phyloP scores from a whole-genome alignment of 2,797 vertebrate genomes.

The Lepilemur septentrionalis region DNA sequence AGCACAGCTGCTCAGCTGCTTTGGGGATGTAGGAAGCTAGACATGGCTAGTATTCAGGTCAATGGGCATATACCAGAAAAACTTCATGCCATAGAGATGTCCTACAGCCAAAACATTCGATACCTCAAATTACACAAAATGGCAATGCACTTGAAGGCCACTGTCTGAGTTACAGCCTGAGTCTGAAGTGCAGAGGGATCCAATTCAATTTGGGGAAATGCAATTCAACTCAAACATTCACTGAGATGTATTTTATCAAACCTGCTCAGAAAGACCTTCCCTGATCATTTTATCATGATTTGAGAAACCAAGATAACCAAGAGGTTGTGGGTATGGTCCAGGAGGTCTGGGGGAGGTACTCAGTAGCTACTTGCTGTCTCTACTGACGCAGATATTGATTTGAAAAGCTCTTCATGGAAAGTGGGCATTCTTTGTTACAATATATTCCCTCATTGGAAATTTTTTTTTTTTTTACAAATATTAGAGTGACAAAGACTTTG shows the following conservation, averaged over 20 bases:
- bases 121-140: background rate
- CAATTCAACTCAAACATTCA: background rate
- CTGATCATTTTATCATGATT: background rate
- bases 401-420: background rate
- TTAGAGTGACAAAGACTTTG: background rate
- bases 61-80: background rate
- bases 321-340: background rate
- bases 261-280: background rate
- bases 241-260: background rate
- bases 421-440: background rate
- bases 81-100: background rate
- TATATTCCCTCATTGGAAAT: background rate
- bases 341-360: background rate
- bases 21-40: background rate
- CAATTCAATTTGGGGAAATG: background rate
- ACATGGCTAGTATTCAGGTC: background rate
- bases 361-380: background rate
- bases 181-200: background rate
- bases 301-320: background rate
- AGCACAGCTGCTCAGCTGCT: background rate
- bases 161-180: background rate
- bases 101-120: background rate
- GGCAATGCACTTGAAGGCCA: background rate
- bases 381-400: background rate
- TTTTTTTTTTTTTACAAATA: background rate